phyloP scores from a whole-genome alignment of 2,113 vertebrate genomes.

The Myrmecophaga tridactyla region DNA sequence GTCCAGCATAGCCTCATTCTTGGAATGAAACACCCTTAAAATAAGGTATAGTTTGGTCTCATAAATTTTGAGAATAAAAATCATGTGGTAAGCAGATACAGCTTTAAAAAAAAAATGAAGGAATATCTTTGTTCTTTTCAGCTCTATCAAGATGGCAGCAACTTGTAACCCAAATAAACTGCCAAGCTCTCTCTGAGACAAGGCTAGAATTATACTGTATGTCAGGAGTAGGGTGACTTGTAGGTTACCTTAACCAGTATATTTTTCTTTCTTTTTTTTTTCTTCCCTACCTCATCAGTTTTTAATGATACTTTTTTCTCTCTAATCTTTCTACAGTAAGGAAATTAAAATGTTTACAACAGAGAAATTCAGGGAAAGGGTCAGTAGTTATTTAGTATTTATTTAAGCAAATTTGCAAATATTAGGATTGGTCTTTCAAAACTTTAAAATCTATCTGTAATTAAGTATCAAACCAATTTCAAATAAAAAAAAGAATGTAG shows the following conservation, averaged over 20 bases:
- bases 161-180: background rate
- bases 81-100: background rate
- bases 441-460: slow-evolving; percentile 5
- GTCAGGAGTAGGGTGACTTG: background rate
- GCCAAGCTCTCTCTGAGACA: background rate
- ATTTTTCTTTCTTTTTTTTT: no score
- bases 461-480: background rate
- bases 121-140: slow-evolving; percentile 26
- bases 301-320: background rate
- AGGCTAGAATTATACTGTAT: background rate
- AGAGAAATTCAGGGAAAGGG: slow-evolving; percentile 23
- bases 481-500: slow-evolving; percentile 18
- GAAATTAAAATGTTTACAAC: background rate
- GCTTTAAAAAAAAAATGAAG: slow-evolving; percentile 51
- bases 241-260: no score
- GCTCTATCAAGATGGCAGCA: background rate
- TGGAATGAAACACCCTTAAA: slow-evolving; percentile 14
- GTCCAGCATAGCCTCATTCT: background rate
- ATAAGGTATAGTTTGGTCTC: slow-evolving; percentile 28
- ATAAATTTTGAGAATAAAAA: slow-evolving; percentile 3
- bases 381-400: background rate
- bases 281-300: background rate
- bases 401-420: slow-evolving; percentile 21
- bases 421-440: slow-evolving; percentile 5
- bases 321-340: slow-evolving; percentile 15